Base-by-base conservation (phyloP, 2,888 invertebrate genomes). In the Troides helena region DNA sequence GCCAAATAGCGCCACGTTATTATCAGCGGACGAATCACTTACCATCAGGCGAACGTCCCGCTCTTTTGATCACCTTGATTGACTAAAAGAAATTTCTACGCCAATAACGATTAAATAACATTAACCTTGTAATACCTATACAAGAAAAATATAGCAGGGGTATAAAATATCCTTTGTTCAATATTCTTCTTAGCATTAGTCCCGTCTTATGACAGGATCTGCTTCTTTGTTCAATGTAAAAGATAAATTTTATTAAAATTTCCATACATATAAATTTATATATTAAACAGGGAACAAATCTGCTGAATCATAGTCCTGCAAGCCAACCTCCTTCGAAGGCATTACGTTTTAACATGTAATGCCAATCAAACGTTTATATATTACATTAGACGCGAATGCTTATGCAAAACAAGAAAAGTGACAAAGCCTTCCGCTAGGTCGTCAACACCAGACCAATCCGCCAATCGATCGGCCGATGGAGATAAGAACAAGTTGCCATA, bases 401-500 rank as follows among this genome's bases (percentile, higher is more conserved):
- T 60, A 63, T 63, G 67, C 50, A 62, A 70, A 70, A 70, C 65
- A 61, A 62, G 65, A n/a, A 58, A 70, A 56, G 60, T 17, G 50
- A 56, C 59, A 56, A 67, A 63, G 70, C 62, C 59, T 73, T 75
- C 66, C 62, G 71, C 65, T 72, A 72, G 71, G 72, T 76, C 76
- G 74, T 77, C 76, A 76, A 75, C 77, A 75, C 72, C 73, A 68
- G 65, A 72, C 74, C 77, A 78, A 82, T 82, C 78, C 74, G 70
- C 68, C 65, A 74, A 77, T 74, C 74, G 72, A 77, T 78, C 76
- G 75, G 72, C 67, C 75, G 65, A 58, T 62, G 43, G 63, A 66
- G 76, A 79, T 79, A 80, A 77, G 74, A 81, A 78, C 81, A 74
- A 79, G 81, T 80, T 81, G 77, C 77, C 79, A 78, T 82, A 78